Percentiles rank a stretch among this genome's conserved stretches.
These are phyloP conservation scores for Drosophila sp. DNA, from an alignment of 1,140 invertebrate genomes.

Conservation along the genomic window DNA sequence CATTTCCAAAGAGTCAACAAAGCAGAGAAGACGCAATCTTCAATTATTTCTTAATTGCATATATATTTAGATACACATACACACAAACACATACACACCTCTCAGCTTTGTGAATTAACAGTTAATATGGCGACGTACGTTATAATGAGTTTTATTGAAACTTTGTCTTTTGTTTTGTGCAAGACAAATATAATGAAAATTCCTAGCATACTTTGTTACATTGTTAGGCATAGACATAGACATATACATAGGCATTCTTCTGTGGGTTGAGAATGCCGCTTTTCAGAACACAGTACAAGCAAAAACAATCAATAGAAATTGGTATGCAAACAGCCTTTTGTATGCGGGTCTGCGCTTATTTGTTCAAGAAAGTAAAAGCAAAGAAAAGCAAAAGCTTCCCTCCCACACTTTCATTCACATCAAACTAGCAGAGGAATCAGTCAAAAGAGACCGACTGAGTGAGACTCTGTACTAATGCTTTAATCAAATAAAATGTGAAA, in stretches of 20 bases:
- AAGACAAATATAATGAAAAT: slow-evolving; percentile 56
- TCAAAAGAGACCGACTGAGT: too few species aligned
- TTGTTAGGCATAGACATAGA: slow-evolving; percentile 35
- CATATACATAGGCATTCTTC: not conserved
- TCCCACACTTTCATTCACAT: slow-evolving; percentile 13
- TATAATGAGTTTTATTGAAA: slow-evolving; percentile 47
- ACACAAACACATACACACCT: not conserved
- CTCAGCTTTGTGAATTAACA: slow-evolving; percentile 29
- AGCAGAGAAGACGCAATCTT: slow-evolving; percentile 7
- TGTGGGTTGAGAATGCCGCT: not conserved
- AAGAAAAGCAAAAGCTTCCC: slow-evolving; percentile 49
- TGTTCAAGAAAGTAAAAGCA: slow-evolving; percentile 69
- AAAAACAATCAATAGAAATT: slow-evolving; percentile 80
- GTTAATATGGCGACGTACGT: slow-evolving; percentile 13
- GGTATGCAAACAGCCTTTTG: slow-evolving; percentile 74
- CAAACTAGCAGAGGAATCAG: not conserved
- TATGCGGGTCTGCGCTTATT: slow-evolving; percentile 60
- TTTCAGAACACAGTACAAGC: slow-evolving; percentile 58
- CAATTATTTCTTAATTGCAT: slow-evolving; percentile 35
- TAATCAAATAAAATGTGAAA: too few species aligned
- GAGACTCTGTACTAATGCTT: too few species aligned
- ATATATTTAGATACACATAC: not conserved
- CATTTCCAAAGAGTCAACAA: slow-evolving; percentile 5
- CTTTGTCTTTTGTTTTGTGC: slow-evolving; percentile 60
- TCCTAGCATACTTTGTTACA: slow-evolving; percentile 61